Conservation (phyloP, 2,888 invertebrate species). For the Meloe dianella region DNA sequence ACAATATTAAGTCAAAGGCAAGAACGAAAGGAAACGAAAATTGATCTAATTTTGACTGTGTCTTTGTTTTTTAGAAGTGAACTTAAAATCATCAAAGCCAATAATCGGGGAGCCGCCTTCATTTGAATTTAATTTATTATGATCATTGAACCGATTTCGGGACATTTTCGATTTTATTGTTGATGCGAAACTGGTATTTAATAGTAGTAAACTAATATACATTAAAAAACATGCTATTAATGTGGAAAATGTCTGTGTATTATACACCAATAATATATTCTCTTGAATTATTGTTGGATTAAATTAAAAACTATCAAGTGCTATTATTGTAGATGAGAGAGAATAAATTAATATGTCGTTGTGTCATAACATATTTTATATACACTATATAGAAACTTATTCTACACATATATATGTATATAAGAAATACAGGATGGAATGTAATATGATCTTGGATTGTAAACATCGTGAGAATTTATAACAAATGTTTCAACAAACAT, state of each 20-base stretch:
- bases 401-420: constrained; percentile 7
- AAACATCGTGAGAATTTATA: constrained; percentile 24
- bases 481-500: constrained; percentile 4
- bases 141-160: not conserved
- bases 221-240: not conserved
- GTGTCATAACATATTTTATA: constrained; percentile 18
- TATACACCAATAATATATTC: not conserved
- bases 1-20: not conserved
- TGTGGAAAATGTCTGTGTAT: not conserved
- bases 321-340: constrained; percentile 10
- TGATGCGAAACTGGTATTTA: not conserved
- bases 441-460: constrained; percentile 24
- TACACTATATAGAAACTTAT: constrained; percentile 1
- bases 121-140: not conserved
- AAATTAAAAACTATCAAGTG: constrained; percentile 11
- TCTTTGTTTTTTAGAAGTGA: not conserved
- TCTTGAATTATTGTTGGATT: not conserved
- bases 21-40: not conserved
- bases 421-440: constrained; percentile 25
- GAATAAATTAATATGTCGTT: constrained; percentile 28
- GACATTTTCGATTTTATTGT: not conserved
- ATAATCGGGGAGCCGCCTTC: not conserved
- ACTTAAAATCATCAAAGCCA: not conserved
- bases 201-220: too few relatives aligned
- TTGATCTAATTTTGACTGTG: not conserved